phyloP scores from a whole-genome alignment of 2,888 invertebrate genomes.

The Toxonevra muliebris region DNA sequence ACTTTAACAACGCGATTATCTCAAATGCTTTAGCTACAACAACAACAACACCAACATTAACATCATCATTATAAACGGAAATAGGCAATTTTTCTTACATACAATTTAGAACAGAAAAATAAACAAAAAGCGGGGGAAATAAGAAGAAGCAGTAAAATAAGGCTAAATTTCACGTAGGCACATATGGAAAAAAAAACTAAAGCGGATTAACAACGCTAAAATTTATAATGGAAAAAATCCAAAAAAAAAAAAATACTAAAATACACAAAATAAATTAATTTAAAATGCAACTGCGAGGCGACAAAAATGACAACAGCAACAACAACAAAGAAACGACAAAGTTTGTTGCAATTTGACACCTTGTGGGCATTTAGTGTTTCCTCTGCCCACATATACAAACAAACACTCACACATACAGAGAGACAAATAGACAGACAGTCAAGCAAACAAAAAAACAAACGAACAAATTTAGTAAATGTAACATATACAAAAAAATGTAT shows the following conservation, averaged over 20 bases:
- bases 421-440: constrained; percentile 16
- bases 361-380: constrained; percentile 64
- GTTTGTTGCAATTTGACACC: constrained; percentile 59
- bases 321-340: constrained; percentile 19
- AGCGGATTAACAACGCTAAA: constrained; percentile 7
- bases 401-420: constrained; percentile 12
- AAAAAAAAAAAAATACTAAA: constrained; percentile 6
- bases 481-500: neutral
- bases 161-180: constrained; percentile 11
- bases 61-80: constrained; percentile 13
- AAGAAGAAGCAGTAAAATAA: neutral
- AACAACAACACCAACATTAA: constrained; percentile 15
- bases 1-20: neutral
- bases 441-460: constrained; percentile 27
- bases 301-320: neutral
- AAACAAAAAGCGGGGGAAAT: too few relatives aligned
- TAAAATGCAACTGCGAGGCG: neutral
- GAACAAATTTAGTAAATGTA: constrained; percentile 23
- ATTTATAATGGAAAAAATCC: constrained; percentile 8
- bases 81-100: constrained; percentile 13
- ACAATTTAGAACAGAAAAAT: neutral
- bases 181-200: constrained; percentile 8
- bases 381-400: constrained; percentile 56
- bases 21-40: neutral
- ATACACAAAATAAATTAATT: constrained; percentile 18